Percentiles rank a stretch among this genome's conserved stretches.
phyloP scores from a whole-genome alignment of 2,797 vertebrate species.

The Sciaenops ocellatus region DNA sequence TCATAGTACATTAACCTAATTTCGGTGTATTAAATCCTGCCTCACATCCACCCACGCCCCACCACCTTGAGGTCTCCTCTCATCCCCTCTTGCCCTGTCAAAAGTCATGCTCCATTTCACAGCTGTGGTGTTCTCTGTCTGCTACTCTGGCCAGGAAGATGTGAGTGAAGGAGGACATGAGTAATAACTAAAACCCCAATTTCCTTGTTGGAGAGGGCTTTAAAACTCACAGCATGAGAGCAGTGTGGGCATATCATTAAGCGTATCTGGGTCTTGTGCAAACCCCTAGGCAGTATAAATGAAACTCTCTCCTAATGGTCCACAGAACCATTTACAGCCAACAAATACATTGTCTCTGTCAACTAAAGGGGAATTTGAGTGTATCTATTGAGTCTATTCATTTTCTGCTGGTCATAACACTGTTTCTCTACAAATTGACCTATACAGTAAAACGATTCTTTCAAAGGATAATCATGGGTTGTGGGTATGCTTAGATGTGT shows the following conservation, averaged over 20 bases:
- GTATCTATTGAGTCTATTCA: constrained; percentile 63
- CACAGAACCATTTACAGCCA: constrained; percentile 71
- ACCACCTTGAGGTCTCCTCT: constrained; percentile 51
- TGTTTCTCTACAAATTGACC: constrained; percentile 55
- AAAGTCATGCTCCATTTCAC: constrained; percentile 69
- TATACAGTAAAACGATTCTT: constrained; percentile 44
- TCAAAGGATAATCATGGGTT: constrained; percentile 46
- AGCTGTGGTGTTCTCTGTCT: constrained; percentile 38
- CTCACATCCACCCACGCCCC: constrained; percentile 34
- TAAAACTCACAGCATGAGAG: constrained; percentile 74
- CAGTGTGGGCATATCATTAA: constrained; percentile 71
- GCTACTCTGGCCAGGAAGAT: constrained; percentile 37
- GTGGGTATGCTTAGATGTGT: constrained; percentile 36
- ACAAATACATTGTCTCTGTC: constrained; percentile 70
- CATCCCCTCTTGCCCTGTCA: constrained; percentile 52
- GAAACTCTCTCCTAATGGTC: constrained; percentile 76
- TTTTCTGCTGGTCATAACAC: constrained; percentile 63
- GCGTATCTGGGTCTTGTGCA: constrained; percentile 72
- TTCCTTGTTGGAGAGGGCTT: constrained; percentile 59
- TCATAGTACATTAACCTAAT: constrained; percentile 73
- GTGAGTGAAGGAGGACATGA: constrained; percentile 60
- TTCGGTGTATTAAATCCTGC: constrained; percentile 56
- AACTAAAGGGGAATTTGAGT: constrained; percentile 58
- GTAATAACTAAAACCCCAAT: constrained; percentile 70
- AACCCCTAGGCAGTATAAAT: constrained; percentile 73